Conservation (phyloP, 2,113 vertebrate species). For the Cololabis saira region DNA sequence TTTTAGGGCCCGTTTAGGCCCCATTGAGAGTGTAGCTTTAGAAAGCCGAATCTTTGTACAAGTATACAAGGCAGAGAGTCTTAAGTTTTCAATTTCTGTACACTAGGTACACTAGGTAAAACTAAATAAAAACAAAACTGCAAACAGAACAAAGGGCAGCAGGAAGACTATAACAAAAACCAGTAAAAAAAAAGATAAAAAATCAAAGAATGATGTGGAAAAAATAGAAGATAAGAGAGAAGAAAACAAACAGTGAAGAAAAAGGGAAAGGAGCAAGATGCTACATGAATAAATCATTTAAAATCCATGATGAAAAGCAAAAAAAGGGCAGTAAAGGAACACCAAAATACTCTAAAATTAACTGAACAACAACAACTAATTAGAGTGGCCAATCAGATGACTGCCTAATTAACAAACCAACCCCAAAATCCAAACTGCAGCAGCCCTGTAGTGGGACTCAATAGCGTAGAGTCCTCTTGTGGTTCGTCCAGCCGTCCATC, state of each 20-base stretch:
- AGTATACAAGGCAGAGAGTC: slow-evolving; percentile 76
- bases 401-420: slow-evolving; percentile 41
- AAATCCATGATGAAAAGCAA: slow-evolving; percentile 28
- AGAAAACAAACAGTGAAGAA: slow-evolving; percentile 1
- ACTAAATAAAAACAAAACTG: slow-evolving; percentile 21
- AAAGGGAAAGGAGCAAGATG: slow-evolving; percentile 22
- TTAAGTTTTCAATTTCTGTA: slow-evolving; percentile 57
- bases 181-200: slow-evolving; percentile 1
- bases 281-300: slow-evolving; percentile 26
- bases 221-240: neutral
- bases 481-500: slow-evolving; percentile 46
- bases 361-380: slow-evolving; percentile 11
- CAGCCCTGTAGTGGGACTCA: slow-evolving; percentile 63
- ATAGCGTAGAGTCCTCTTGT: slow-evolving; percentile 38
- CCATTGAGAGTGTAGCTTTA: slow-evolving; percentile 50
- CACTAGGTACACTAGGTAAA: slow-evolving; percentile 47
- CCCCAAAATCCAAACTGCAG: slow-evolving; percentile 65
- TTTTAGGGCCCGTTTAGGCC: slow-evolving; percentile 58
- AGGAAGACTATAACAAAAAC: slow-evolving; percentile 8
- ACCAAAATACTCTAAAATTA: slow-evolving; percentile 26
- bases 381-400: slow-evolving; percentile 8
- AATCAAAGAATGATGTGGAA: slow-evolving; percentile 4
- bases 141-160: slow-evolving; percentile 27
- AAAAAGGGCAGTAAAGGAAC: slow-evolving; percentile 30
- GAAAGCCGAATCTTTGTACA: slow-evolving; percentile 58